These are phyloP conservation scores for Amiota communis DNA, from an alignment of 2,888 invertebrate species.

Conservation along the genomic window DNA sequence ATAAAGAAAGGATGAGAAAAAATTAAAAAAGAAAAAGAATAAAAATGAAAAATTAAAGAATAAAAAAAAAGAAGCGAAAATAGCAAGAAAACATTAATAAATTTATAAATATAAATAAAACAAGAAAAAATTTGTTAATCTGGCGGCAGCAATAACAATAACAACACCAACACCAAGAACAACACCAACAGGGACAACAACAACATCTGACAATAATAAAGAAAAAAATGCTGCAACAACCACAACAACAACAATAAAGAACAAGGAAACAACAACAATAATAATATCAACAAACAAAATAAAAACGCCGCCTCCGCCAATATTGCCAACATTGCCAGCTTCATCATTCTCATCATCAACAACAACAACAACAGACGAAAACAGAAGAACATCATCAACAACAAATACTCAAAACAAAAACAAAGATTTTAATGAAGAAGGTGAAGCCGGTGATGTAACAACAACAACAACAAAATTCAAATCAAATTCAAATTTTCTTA, in stretches of 20 bases:
- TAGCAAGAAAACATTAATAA: neutral
- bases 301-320: neutral
- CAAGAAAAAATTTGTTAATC: neutral
- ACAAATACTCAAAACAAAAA: conserved; percentile 44
- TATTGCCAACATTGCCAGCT: conserved; percentile 29
- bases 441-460: neutral
- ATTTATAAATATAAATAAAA: neutral
- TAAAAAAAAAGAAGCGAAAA: neutral
- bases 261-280: conserved; percentile 24
- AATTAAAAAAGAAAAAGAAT: conserved; percentile 13
- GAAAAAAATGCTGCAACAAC: neutral
- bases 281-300: conserved; percentile 28
- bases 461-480: conserved; percentile 46
- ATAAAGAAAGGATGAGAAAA: conserved; percentile 22
- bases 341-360: neutral
- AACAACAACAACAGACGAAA: conserved; percentile 8
- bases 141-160: neutral
- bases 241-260: neutral
- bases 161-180: neutral
- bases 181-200: neutral
- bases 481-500: conserved; percentile 56
- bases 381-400: conserved; percentile 29
- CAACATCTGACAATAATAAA: neutral
- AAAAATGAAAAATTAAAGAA: neutral
- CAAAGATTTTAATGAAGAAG: neutral